phyloP scores from a whole-genome alignment of 2,797 vertebrate genomes.

The Eulemur rubriventer region DNA sequence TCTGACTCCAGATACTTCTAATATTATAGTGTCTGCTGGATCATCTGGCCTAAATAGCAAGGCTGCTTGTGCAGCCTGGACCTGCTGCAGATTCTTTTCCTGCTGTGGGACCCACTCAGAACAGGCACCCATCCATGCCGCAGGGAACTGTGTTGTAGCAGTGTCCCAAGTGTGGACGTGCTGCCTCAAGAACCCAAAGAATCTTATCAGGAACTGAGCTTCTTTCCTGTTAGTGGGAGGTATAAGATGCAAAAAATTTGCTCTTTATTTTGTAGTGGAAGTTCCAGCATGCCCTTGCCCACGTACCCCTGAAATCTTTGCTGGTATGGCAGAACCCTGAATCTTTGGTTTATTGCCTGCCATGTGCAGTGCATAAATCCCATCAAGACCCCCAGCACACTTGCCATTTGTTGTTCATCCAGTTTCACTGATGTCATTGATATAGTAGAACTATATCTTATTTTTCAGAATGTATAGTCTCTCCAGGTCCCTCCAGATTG shows the following conservation, averaged over 20 bases:
- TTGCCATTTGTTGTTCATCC: not conserved
- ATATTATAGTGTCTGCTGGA: accelerated
- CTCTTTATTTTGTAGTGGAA: not conserved
- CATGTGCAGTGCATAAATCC: not conserved
- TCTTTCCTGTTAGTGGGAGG: not conserved
- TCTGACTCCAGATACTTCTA: not conserved
- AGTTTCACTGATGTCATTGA: not conserved
- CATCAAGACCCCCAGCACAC: not conserved
- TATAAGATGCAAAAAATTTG: not conserved
- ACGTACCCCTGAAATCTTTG: not conserved
- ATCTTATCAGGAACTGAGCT: not conserved
- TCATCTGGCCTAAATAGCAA: not conserved
- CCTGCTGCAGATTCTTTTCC: not conserved
- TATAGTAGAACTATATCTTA: not conserved
- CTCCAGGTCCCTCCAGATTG: not conserved
- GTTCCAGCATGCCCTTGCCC: not conserved
- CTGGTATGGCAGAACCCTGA: not conserved
- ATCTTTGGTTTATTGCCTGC: not conserved
- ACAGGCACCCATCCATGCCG: not conserved
- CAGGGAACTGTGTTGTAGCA: not conserved
- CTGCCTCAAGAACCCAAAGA: not conserved
- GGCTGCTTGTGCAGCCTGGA: not conserved
- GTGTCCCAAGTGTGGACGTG: not conserved
- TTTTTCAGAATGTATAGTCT: not conserved
- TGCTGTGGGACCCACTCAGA: not conserved